Conservation (phyloP, 2,797 vertebrate species). For the Emydoidea blandingii region DNA sequence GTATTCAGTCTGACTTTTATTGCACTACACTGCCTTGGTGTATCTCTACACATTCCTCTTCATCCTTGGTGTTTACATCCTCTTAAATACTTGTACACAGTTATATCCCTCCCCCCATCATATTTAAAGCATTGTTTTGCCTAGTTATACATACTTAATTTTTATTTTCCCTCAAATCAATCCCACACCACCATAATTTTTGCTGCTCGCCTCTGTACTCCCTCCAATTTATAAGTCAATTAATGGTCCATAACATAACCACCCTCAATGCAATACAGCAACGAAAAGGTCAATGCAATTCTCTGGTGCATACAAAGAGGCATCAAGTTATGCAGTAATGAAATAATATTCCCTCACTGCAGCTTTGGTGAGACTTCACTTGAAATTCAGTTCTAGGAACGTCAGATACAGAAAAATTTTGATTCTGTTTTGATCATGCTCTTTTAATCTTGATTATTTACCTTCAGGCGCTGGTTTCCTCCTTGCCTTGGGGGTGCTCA, state of each 20-base stretch:
- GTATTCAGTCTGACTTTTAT: background rate
- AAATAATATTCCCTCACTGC: background rate
- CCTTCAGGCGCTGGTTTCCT: too few species aligned
- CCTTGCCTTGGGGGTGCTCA: too few species aligned
- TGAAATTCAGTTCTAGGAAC: background rate
- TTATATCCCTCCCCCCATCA: accelerated
- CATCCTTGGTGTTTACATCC: background rate
- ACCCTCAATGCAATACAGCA: background rate
- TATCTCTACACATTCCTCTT: background rate
- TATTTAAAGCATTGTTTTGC: background rate
- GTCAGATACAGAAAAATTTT: background rate
- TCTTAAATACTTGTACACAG: background rate
- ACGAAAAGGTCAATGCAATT: background rate
- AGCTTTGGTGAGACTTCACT: background rate
- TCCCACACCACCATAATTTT: background rate
- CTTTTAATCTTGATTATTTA: background rate
- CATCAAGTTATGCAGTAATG: background rate
- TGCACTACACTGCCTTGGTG: background rate
- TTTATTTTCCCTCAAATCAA: background rate
- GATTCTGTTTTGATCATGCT: background rate
- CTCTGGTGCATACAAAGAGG: background rate
- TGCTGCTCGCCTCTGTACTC: background rate
- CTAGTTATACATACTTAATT: background rate
- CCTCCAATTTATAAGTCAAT: background rate
- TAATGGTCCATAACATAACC: background rate